Conservation (phyloP, 2,888 invertebrate genomes). For the Caenorhabditis sp. region DNA sequence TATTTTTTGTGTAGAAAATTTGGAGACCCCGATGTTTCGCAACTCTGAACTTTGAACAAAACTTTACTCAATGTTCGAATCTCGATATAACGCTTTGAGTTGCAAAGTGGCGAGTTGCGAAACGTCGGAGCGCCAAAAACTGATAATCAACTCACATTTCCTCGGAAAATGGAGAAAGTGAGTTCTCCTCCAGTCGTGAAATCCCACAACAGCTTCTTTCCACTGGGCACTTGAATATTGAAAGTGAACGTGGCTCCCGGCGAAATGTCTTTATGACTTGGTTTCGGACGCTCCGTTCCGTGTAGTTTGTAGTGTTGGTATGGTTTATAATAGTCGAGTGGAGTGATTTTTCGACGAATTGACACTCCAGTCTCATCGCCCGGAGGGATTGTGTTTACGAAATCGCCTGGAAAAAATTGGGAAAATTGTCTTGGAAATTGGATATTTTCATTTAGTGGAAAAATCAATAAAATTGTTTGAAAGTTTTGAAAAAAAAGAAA, state of each 20-base stretch:
- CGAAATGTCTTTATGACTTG: slow-evolving; percentile 69
- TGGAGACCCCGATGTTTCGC: too few relatives aligned
- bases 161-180: slow-evolving; percentile 68
- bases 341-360: slow-evolving; percentile 68
- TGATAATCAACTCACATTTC: slow-evolving; percentile 64
- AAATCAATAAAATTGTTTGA: too few relatives aligned
- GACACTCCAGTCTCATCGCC: slow-evolving; percentile 72
- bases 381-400: slow-evolving; percentile 66
- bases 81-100: too few relatives aligned
- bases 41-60: too few relatives aligned
- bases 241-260: slow-evolving; percentile 65
- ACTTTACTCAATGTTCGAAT: too few relatives aligned
- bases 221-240: slow-evolving; percentile 65
- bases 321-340: slow-evolving; percentile 68
- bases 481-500: too few relatives aligned
- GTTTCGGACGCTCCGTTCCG: slow-evolving; percentile 66
- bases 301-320: slow-evolving; percentile 67
- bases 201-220: slow-evolving; percentile 72
- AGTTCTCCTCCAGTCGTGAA: slow-evolving; percentile 71
- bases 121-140: too few relatives aligned
- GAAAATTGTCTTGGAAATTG: neutral
- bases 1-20: too few relatives aligned
- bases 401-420: slow-evolving; percentile 60
- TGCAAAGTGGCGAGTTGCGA: too few relatives aligned
- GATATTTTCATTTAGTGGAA: too few relatives aligned